Base-by-base conservation (phyloP, 2,113 vertebrate species). In the Rissa tridactyla region DNA sequence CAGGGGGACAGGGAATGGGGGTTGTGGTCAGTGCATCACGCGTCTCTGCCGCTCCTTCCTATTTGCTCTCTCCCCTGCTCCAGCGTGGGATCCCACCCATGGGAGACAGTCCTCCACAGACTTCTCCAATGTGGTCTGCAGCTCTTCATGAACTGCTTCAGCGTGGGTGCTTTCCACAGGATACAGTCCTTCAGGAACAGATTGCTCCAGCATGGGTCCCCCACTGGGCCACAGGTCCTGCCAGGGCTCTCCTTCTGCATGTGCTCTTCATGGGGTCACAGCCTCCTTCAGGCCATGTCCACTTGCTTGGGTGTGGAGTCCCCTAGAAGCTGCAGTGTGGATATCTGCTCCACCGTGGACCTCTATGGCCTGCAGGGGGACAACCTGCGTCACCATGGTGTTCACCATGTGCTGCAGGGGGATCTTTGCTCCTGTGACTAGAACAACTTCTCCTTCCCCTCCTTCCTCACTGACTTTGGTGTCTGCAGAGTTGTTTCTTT, bases 391-490 rank as follows among this genome's bases (percentile, higher is more conserved):
- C 17, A 47, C 29, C 5, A 5, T 2, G 11, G 16, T 27, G 26
- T n/a, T 57, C 5, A 4, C 57, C 22, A 42, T 0, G 0, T 3
- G 10, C 14, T 55, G 25, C 42, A n/a, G 16, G 3, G 18, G 21
- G 66, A 61, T 30, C 42, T 80, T 40, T 87, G 47, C 32, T 65
- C 77, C 12, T 3, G 13, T 2, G 1, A 6, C 27, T 55, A 57
- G 15, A 64, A 11, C 26, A 58, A 8, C 58, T 49, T 49, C 11
- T 42, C 20, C 36, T 84, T 30, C 15, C 4, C 7, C 68, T 51
- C 22, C 21, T 87, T 46, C 55, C 8, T 38, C 32, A 34, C 22
- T n/a, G 44, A 29, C 23, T 46, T 38, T 19, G 5, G 2, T 47
- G 15, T 47, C 23, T 85, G n/a, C 15, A 49, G 34, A 13, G 21